Evolutionary conservation across 2,797 vertebrate species (phyloP), one percentile per base, ranked within the genome.

Genomic region (Sciurus carolinensis): DNA sequence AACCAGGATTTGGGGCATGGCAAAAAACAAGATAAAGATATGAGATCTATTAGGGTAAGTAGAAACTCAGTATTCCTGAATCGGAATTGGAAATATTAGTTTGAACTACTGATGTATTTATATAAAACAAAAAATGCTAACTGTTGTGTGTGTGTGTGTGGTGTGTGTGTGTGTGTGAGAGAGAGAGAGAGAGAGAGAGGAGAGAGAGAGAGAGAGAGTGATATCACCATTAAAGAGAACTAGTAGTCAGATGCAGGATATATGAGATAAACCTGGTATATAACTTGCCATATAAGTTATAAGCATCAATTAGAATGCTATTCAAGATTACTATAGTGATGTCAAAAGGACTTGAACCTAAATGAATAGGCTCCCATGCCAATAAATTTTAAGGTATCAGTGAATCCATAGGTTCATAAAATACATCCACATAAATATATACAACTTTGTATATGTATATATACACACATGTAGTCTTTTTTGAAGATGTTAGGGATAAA

Each of bases 401-500:
- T 71, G 90, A 96, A 69, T 79, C 39, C 54, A 28, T 3, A 13
- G 52, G 59, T 44, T 96, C 64, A 82, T 85, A 91, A 90, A 71
- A 79, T 69, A 64, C 2, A 36, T 66, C 26, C 17, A 81, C 28
- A 75, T 39, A 15, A 6, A 54, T 28, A 75, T n/a, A 54, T 36
- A 39, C 7, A 24, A 73, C n/a, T 62, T 36, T 39, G 28, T n/a
- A 44, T 14, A 28, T 22, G 44, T 20, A 5, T 39, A 26, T 18
- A 54, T 50, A 26, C 2, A 71, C 26, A 64, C 33, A 67, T 18
- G 72, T 14, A 39, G 13, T 73, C 28, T 67, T 92, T 26, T 57
- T 81, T 88, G n/a, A 91, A 52, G 12, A 75, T 81, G 2, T 87
- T 94, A 80, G 6, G 6, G 13, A 50, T 57, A 26, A 44, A 66